These are phyloP conservation scores for Pterophyllum scalare DNA, from an alignment of 2,113 vertebrate genomes.

Conservation along the genomic window DNA sequence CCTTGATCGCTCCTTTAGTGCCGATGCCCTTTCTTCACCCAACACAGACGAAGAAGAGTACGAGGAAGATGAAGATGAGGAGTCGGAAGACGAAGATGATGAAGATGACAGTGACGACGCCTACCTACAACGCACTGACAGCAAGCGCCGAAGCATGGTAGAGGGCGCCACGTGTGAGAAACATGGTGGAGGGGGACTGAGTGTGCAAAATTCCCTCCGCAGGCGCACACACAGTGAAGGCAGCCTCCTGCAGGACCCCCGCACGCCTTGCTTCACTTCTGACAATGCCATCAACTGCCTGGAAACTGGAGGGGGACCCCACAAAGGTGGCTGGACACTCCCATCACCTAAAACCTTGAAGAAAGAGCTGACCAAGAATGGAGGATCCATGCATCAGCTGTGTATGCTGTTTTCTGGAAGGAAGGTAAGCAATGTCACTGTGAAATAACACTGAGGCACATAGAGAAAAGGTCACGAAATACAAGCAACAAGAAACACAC, in stretches of 20 bases:
- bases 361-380: conserved; percentile 91
- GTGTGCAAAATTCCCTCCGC: conserved; percentile 90
- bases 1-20: conserved; percentile 88
- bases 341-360: conserved; percentile 93
- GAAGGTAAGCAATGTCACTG: conserved; percentile 83
- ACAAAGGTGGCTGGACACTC: conserved; percentile 84
- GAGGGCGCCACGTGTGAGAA: conserved; percentile 85
- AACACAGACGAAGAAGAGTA: conserved; percentile 83
- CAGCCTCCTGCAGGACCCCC: conserved; percentile 92
- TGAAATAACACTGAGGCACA: not conserved
- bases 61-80: conserved; percentile 83
- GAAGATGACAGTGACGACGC: conserved; percentile 87
- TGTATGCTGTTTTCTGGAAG: conserved; percentile 92
- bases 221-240: conserved; percentile 96
- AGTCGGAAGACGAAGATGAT: conserved; percentile 84
- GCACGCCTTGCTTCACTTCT: conserved; percentile 88
- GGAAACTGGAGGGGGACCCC: conserved; percentile 68
- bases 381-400: conserved; percentile 95
- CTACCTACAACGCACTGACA: conserved; percentile 83
- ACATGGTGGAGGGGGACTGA: conserved; percentile 83
- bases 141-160: conserved; percentile 92
- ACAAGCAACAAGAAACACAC: not conserved
- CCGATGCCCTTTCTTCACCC: conserved; percentile 77
- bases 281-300: conserved; percentile 94
- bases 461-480: not conserved